Evolutionary conservation across 2,888 invertebrate genomes (phyloP), one percentile per base, ranked within the genome.

Genomic region (Pilophorus perplexus): DNA sequence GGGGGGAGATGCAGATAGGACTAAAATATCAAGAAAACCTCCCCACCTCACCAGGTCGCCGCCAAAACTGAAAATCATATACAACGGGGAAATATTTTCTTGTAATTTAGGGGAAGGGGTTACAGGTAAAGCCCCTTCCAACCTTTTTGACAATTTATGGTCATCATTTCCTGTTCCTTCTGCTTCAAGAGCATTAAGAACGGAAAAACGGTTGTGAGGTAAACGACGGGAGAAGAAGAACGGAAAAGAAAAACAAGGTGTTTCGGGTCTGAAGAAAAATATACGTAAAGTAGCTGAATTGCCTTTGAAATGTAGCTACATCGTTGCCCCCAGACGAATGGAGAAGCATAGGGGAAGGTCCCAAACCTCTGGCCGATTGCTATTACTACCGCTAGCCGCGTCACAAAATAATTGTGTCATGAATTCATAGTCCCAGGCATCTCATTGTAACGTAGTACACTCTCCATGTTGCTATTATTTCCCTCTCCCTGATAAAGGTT

Each of bases 161-260:
- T 46, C 48, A 33, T 62, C 46, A 62, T 62, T 62, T 62, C 62
- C 62, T 55, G 55, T 23, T 22, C 37, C 38, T 37, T 38, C 16
- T 18, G 18, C 20, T 38, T 55, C 22, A 38, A 25, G 52, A 18
- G 16, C 27, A 52, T 52, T 52, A 52, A 52, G 28, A 28, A 52
- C 12, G 27, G 38, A 55, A 27, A 54, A 33, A n/a, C 6, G 33
- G 48, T 12, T 50, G 22, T 28, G 33, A 52, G 52, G 16, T 25
- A 5, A 10, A 8, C 6, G 23, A 20, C 2, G 14, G 5, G 10
- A n/a, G n/a, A 5, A 50, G 50, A n/a, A 14, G 27, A 23, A 16
- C n/a, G 16, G 27, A 14, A 52, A 52, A 16, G 28, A 28, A 28
- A 22, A 50, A 52, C 16, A 52, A 4, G 46, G 23, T 46, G 22